These are phyloP conservation scores for Conchocele bisecta DNA, from an alignment of 2,888 invertebrate species.

Conservation along the genomic window DNA sequence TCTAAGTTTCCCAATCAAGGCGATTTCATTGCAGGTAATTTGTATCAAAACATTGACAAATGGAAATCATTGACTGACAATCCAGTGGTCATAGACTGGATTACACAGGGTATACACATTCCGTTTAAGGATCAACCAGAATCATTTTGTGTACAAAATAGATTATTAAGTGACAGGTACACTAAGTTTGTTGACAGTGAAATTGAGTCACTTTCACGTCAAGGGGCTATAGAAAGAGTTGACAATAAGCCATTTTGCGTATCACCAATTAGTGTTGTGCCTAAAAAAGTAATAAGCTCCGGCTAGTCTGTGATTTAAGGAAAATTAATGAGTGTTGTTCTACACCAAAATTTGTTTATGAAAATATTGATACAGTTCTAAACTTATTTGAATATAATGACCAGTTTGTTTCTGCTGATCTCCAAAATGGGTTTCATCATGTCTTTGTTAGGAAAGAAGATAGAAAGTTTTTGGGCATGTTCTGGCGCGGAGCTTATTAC, in stretches of 20 bases:
- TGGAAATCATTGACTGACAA: no score
- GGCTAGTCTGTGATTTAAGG: not conserved
- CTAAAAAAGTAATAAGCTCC: not conserved
- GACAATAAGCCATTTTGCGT: not conserved
- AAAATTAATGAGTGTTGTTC: not conserved
- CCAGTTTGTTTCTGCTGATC: not conserved
- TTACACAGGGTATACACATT: not conserved
- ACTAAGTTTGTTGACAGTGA: not conserved
- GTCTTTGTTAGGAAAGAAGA: not conserved
- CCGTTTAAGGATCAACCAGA: not conserved
- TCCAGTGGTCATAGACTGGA: no score
- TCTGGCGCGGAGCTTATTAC: not conserved
- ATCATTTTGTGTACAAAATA: not conserved
- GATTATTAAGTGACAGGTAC: not conserved
- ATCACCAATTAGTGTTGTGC: slow-evolving; percentile 1
- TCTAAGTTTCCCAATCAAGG: no score
- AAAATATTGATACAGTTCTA: not conserved
- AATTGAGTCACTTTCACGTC: not conserved
- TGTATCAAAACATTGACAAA: no score
- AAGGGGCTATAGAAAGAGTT: not conserved
- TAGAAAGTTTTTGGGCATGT: not conserved
- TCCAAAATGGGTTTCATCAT: not conserved
- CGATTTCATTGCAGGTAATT: no score
- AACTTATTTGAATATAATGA: not conserved
- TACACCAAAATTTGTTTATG: not conserved